Percentiles rank a stretch among this genome's conserved stretches.
Conservation (phyloP, 2,888 invertebrate species). For the Lottia gigantea region DNA sequence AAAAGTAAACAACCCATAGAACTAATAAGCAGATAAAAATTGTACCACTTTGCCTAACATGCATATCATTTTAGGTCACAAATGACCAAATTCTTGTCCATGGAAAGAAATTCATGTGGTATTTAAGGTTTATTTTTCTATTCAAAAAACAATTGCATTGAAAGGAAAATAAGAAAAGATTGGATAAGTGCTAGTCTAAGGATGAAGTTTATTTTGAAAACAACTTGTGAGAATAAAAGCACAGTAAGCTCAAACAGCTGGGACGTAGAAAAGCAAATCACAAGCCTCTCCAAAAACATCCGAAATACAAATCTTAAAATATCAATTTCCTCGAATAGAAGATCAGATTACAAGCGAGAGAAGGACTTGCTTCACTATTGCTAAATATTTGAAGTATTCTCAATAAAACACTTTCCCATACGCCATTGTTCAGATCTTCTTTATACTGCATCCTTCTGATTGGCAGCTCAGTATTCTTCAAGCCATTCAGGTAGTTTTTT, state of each 20-base stretch:
- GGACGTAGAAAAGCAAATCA: not conserved
- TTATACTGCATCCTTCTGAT: not conserved
- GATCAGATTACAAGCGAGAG: slow-evolving; percentile 1
- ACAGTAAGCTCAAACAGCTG: slow-evolving; percentile 10
- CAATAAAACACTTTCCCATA: slow-evolving; percentile 10
- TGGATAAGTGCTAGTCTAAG: not conserved
- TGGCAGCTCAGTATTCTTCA: not conserved
- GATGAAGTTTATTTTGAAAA: slow-evolving; percentile 8
- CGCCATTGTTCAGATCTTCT: not conserved
- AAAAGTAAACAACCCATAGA: not conserved
- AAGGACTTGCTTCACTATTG: not conserved
- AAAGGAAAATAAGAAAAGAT: not conserved
- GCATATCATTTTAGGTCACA: not conserved
- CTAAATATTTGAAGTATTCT: slow-evolving; percentile 4
- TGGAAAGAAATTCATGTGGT: not conserved
- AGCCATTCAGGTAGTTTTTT: not conserved
- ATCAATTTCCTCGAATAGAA: slow-evolving; percentile 1
- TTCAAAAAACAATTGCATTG: not conserved
- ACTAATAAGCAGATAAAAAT: not conserved
- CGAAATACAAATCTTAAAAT: slow-evolving; percentile 2
- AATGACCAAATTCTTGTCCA: not conserved
- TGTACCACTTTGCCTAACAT: not conserved
- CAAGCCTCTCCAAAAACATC: slow-evolving; percentile 5
- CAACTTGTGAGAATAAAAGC: not conserved
- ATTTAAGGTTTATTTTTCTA: slow-evolving; percentile 2